A percentile compares a stretch with the other conserved stretches of the same genome.
Conservation (phyloP, 2,888 invertebrate species). For the Ptychoptera albimana region DNA sequence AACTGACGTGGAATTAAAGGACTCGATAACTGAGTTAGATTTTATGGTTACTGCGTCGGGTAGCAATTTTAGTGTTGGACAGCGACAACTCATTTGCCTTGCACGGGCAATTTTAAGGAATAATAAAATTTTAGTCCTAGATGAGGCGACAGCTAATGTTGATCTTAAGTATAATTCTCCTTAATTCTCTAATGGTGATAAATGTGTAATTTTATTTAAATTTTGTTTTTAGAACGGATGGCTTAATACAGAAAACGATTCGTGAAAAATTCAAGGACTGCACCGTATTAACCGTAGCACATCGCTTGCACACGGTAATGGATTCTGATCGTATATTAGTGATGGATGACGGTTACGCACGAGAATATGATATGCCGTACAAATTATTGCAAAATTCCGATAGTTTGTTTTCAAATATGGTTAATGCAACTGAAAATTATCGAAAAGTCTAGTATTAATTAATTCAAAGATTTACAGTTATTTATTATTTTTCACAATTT, state of each 20-base stretch:
- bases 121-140: constrained; percentile 46
- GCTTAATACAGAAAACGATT: constrained; percentile 70
- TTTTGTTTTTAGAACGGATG: constrained; percentile 51
- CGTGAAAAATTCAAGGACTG: constrained; percentile 62
- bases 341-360: constrained; percentile 63
- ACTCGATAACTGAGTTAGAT: constrained; percentile 33
- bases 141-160: constrained; percentile 58
- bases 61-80: constrained; percentile 35
- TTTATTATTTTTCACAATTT: no score
- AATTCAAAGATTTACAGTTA: no score
- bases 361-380: constrained; percentile 51
- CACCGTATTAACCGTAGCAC: constrained; percentile 82
- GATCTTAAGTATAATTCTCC: constrained; percentile 35
- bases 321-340: constrained; percentile 80
- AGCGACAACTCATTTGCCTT: constrained; percentile 36
- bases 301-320: constrained; percentile 83
- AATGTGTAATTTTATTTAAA: background rate
- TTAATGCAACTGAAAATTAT: constrained; percentile 53
- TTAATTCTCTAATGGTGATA: background rate
- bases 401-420: constrained; percentile 50
- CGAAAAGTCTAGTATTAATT: no score
- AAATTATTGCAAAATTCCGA: constrained; percentile 39
- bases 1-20: constrained; percentile 35
- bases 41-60: constrained; percentile 38
- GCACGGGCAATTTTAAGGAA: constrained; percentile 46